phyloP scores from a whole-genome alignment of 2,888 invertebrate genomes.

The Uropetala carovei region DNA sequence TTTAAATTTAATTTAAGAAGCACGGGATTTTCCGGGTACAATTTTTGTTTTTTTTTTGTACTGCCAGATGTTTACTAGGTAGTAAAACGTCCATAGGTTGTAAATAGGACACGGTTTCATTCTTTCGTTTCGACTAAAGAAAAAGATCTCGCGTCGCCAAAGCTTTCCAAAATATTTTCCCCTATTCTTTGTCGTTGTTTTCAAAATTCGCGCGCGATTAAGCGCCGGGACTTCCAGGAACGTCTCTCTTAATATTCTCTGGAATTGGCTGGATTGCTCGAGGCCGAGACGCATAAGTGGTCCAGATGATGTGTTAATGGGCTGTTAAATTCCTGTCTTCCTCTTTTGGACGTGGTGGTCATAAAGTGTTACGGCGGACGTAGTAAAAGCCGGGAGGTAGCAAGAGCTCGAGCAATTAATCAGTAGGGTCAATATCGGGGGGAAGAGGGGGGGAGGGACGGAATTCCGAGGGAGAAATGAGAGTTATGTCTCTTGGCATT shows the following conservation, averaged over 20 bases:
- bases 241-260: neutral
- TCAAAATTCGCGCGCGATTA: conserved; percentile 18
- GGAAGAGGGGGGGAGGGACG: neutral
- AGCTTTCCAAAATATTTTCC: neutral
- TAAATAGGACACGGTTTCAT: neutral
- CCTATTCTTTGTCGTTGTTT: neutral
- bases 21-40: neutral
- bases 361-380: neutral
- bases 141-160: neutral
- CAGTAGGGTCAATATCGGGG: conserved; percentile 1
- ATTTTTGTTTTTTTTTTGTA: neutral
- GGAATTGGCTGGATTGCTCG: neutral
- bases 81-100: neutral
- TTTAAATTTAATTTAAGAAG: no score
- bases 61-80: neutral
- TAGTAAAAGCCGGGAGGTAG: neutral
- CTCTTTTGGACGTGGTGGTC: conserved; percentile 18
- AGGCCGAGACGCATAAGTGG: conserved; percentile 6
- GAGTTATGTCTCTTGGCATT: no score
- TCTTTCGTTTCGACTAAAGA: neutral
- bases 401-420: neutral
- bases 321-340: conserved; percentile 29
- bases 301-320: conserved; percentile 31
- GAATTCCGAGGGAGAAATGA: no score
- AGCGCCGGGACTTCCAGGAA: neutral